A percentile compares a stretch with the other conserved stretches of the same genome.
These are phyloP conservation scores for Vanacampus margaritifer DNA, from an alignment of 2,113 vertebrate species.

Conservation along the genomic window DNA sequence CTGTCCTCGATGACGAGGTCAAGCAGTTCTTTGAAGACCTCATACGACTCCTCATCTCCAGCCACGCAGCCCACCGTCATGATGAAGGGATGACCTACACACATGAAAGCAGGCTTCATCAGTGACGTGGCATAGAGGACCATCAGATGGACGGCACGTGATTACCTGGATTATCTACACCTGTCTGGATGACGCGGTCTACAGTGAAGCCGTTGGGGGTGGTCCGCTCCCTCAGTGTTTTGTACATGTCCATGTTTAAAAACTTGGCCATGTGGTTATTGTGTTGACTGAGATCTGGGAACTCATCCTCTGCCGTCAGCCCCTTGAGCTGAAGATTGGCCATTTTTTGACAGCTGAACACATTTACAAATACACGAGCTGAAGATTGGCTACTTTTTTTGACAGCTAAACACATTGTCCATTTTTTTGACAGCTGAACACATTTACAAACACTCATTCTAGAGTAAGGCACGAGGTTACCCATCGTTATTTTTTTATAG, in stretches of 20 bases:
- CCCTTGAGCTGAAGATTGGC: conserved; percentile 10
- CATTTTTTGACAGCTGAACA: conserved; percentile 13
- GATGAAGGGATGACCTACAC: conserved; percentile 3
- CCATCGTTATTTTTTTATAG: too few relatives aligned
- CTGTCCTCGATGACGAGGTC: conserved; percentile 6
- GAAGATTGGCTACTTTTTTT: conserved; percentile 5
- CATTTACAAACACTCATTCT: not conserved
- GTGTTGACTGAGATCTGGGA: conserved; percentile 7
- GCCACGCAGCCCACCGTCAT: conserved; percentile 7
- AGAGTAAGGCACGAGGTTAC: not conserved
- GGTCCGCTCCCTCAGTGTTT: conserved; percentile 5
- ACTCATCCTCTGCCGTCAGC: conserved; percentile 9
- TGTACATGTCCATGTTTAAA: conserved; percentile 7
- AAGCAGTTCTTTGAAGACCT: conserved; percentile 8
- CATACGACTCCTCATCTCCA: conserved; percentile 4
- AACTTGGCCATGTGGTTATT: conserved; percentile 15
- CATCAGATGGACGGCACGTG: too few relatives aligned
- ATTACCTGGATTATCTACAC: conserved; percentile 4
- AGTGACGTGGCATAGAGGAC: too few relatives aligned
- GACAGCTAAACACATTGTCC: conserved; percentile 7
- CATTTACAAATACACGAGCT: not conserved
- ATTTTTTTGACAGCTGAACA: conserved; percentile 9
- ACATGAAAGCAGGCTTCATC: not conserved
- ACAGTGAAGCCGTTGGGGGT: conserved; percentile 6
- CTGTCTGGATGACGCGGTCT: conserved; percentile 7